Conservation (phyloP, 2,113 vertebrate genomes). For the Puma concolor region DNA sequence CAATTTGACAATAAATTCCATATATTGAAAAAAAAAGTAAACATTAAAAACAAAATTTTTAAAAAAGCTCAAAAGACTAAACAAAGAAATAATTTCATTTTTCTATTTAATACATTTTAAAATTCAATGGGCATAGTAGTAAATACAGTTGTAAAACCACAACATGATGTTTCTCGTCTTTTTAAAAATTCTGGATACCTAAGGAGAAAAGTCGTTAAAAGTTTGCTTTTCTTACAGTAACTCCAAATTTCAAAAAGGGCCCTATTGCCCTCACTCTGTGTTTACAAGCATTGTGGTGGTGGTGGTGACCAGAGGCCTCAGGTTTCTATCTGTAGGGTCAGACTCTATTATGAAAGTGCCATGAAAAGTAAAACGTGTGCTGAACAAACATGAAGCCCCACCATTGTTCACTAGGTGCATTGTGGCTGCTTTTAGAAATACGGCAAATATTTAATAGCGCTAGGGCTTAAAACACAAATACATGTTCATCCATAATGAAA, state of each 20-base stretch:
- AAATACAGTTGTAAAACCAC: conserved; percentile 2
- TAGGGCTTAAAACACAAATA: background rate
- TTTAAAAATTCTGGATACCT: background rate
- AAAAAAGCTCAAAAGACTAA: background rate
- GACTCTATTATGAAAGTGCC: background rate
- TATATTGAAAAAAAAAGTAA: too few species aligned
- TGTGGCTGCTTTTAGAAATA: background rate
- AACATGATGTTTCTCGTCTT: background rate
- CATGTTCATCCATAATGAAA: background rate
- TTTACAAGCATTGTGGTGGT: background rate
- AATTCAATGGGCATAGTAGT: background rate
- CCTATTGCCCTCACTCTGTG: background rate
- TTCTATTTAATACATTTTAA: background rate
- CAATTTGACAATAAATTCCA: too few species aligned
- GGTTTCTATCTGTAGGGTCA: background rate
- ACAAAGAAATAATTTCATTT: background rate
- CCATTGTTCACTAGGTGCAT: background rate
- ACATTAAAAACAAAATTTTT: background rate
- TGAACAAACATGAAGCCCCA: background rate
- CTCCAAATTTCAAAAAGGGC: background rate
- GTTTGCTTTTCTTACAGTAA: background rate
- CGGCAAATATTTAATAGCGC: background rate
- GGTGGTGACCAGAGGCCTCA: background rate
- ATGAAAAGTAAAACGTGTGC: background rate
- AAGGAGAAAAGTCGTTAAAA: background rate